These are phyloP conservation scores for Prietella phreatophila DNA, from an alignment of 2,113 vertebrate genomes.

Conservation along the genomic window DNA sequence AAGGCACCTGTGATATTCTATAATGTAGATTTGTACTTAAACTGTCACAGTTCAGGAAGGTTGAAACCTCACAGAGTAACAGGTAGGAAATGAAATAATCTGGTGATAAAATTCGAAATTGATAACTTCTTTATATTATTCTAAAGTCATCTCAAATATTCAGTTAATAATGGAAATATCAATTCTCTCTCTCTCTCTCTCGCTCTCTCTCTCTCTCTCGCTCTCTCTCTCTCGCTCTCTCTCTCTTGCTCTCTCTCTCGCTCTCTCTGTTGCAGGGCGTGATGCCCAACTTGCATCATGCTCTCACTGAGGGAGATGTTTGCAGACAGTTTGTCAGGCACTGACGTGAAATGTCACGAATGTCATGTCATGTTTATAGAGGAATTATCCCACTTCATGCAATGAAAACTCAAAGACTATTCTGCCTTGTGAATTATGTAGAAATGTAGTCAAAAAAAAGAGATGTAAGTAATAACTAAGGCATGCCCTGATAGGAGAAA, in stretches of 20 bases:
- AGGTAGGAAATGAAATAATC: neutral
- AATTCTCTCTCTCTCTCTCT: neutral
- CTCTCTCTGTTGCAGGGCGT: constrained; percentile 25
- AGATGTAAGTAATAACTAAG: neutral
- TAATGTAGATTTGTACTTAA: neutral
- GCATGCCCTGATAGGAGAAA: neutral
- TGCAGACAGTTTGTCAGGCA: constrained; percentile 46
- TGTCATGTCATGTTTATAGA: constrained; percentile 47
- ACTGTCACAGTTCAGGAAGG: constrained; percentile 19
- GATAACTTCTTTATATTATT: neutral
- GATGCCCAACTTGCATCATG: constrained; percentile 47
- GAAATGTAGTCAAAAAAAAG: neutral
- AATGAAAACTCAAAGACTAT: constrained; percentile 29
- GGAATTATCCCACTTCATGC: constrained; percentile 42
- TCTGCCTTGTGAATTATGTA: constrained; percentile 22
- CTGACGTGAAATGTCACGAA: constrained; percentile 47
- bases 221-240: constrained; percentile 15
- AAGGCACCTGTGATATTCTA: constrained; percentile 10
- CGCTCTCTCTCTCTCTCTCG: constrained; percentile 15
- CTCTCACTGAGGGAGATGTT: constrained; percentile 42
- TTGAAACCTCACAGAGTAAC: neutral
- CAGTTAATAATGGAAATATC: constrained; percentile 18
- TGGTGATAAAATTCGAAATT: neutral
- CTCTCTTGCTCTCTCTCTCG: constrained; percentile 11
- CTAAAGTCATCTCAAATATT: constrained; percentile 18